Evolutionary conservation across 1,140 invertebrate species (phyloP), one percentile per base, ranked within the genome.

Genomic region (Drosophila athabasca): DNA sequence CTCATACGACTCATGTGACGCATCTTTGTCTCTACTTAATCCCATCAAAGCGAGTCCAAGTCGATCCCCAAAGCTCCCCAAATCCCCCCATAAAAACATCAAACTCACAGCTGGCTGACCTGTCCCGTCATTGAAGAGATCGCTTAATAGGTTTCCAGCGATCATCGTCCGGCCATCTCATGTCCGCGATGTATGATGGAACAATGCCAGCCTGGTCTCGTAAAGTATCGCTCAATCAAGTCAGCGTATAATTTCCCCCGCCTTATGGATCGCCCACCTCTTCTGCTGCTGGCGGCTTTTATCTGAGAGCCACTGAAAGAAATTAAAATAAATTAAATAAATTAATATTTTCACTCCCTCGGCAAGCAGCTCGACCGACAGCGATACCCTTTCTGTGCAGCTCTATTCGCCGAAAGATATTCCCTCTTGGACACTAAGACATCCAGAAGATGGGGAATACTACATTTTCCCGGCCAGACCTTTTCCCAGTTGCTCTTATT

Each of bases 311-410:
- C 45, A 76, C 70, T 55, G 73, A 62, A 74, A 59, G 74, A 52
- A 69, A 89, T 89, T 89, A 89, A 84, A 89, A 79, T 78, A 84
- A 84, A 89, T 89, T 84, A 78, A 71, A 75, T 80, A 72, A 69
- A 89, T 89, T 89, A 78, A 89, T 89, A 84, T 70, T 81, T 74
- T 79, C 84, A 84, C 70, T 89, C 74, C 77, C 73, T 69, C 52
- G 39, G 31, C 48, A 15, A 51, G 17, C 29, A 52, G 17, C 22
- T 45, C 9, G 29, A 60, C 46, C 17, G 17, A 19, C 1, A 19
- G 50, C 7, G 48, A 45, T 75, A 46, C 77, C 29, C 62, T 65
- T 61, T 13, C 9, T 44, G 7, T 15, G 17, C 0, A 6, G 26
- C 11, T 39, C 5, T 43, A 43, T 39, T 29, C 17, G 2, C n/a